Evolutionary conservation across 2,888 invertebrate genomes (phyloP).

Genomic region (Hyposoter didymator): DNA sequence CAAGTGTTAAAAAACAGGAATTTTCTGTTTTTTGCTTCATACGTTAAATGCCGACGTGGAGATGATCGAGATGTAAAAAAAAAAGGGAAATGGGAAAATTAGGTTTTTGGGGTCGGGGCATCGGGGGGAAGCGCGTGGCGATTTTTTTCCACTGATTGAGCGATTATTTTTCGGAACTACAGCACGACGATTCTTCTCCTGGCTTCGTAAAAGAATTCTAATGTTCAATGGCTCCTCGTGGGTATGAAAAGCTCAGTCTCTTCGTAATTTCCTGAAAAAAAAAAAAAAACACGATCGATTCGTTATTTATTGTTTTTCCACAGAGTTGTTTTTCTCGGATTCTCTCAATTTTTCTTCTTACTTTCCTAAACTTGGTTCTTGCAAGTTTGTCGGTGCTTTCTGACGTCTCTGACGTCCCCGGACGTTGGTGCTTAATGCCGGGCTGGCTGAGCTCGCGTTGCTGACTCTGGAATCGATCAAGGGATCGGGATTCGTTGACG

Average conservation of each 20-base stretch:
- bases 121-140: too few species aligned
- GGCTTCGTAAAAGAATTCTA: background rate
- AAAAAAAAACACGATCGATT: constrained; percentile 33
- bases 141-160: too few species aligned
- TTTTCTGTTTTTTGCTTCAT: too few species aligned
- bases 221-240: background rate
- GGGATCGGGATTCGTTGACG: constrained; percentile 18
- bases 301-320: background rate
- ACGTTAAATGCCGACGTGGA: too few species aligned
- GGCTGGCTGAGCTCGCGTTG: constrained; percentile 68
- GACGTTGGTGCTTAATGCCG: constrained; percentile 7
- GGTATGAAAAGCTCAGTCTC: constrained; percentile 55
- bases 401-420: constrained; percentile 75
- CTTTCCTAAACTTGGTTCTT: constrained; percentile 77
- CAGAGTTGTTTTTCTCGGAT: background rate
- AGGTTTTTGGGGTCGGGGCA: too few species aligned
- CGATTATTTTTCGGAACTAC: too few species aligned
- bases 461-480: constrained; percentile 75
- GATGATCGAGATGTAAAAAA: too few species aligned
- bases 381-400: constrained; percentile 76
- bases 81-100: too few species aligned
- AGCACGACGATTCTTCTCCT: background rate
- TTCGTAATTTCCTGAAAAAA: constrained; percentile 75
- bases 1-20: too few species aligned
- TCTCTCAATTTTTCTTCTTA: constrained; percentile 38